Evolutionary conservation across 2,888 invertebrate genomes (phyloP), one percentile per base, ranked within the genome.

Genomic region (Lacanobia wlatinum): DNA sequence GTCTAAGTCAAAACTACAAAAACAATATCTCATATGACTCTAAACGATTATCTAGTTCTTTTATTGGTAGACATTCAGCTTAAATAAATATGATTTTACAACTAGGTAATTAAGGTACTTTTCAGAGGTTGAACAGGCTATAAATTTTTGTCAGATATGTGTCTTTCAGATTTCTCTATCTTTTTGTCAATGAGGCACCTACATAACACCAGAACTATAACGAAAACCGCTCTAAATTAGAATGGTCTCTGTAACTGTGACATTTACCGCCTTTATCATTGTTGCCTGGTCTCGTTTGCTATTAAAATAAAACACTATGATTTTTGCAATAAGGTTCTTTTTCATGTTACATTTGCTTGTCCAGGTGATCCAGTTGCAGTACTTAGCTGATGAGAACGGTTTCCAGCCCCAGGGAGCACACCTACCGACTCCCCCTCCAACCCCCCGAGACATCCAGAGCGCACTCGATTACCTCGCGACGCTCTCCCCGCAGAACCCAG

Each of bases 351-450:
- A 63, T 58, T 23, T 78, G 9, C 53, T 66, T 70, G 86, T 87
- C 23, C 94, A 97, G 91, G 93, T 97, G 28, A 97, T 97, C 80
- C 96, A 97, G 77, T 89, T 98, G 58, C 96, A 97, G 61, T 98
- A 98, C 88, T 90, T 97, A 71, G 97, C 98, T 9, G 98, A 98
- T 87, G 97, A 98, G 88, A 97, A 97, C 84, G 97, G 97, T n/a
- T 97, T 97, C 94, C 97, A 97, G 90, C 97, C 97, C 0, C 96
- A 96, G 87, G 97, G 97, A 0, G 94, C 96, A n/a, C 97, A 97
- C 88, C 88, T 97, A 3, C 97, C 97, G 4, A 97, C 97, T 1
- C 94, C 97, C 4, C 98, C 98, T 18, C 97, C 98, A 76, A 96
- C 97, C 55, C 98, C 98, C 58, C 96, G 95, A 81, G 97, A 97